Conservation (phyloP, 2,797 vertebrate genomes). For the Megalops cyprinoides region DNA sequence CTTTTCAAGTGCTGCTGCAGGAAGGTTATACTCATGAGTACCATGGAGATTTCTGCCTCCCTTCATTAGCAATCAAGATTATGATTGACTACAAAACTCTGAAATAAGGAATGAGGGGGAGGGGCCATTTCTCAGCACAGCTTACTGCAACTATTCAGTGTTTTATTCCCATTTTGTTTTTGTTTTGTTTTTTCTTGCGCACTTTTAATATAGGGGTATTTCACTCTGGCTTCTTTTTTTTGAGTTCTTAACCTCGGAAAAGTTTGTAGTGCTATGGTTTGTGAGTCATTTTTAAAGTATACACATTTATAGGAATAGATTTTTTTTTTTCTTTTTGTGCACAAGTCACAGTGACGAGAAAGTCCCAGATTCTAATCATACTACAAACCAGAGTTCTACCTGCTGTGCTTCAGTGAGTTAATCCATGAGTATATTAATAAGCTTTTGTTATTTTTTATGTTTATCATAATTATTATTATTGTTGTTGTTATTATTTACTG, state of each 20-base stretch:
- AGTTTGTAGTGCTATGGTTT: slow-evolving; percentile 79
- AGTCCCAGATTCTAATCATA: slow-evolving; percentile 57
- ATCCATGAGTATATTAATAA: slow-evolving; percentile 63
- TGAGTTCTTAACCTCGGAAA: slow-evolving; percentile 78
- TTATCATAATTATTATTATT: slow-evolving; percentile 75
- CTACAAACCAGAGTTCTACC: slow-evolving; percentile 59
- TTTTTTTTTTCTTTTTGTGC: slow-evolving; percentile 58
- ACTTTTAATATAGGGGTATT: slow-evolving; percentile 91
- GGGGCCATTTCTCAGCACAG: slow-evolving; percentile 57
- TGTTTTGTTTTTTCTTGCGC: slow-evolving; percentile 81
- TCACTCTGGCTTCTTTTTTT: slow-evolving; percentile 69
- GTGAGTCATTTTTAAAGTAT: slow-evolving; percentile 65
- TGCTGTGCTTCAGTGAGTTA: slow-evolving; percentile 69
- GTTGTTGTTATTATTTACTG: slow-evolving; percentile 80
- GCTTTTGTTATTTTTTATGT: slow-evolving; percentile 61
- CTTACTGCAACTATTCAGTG: slow-evolving; percentile 61
- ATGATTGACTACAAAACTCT: slow-evolving; percentile 58
- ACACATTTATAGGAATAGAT: slow-evolving; percentile 50
- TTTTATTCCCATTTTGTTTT: slow-evolving; percentile 55
- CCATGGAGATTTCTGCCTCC: slow-evolving; percentile 62
- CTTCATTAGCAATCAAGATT: slow-evolving; percentile 28
- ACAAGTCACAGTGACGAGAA: slow-evolving; percentile 61
- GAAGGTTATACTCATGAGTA: slow-evolving; percentile 81
- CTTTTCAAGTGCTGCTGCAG: slow-evolving; percentile 73
- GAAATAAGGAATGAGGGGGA: slow-evolving; percentile 51